Conservation (phyloP, 1,140 invertebrate species). For the Vanessa atalanta region DNA sequence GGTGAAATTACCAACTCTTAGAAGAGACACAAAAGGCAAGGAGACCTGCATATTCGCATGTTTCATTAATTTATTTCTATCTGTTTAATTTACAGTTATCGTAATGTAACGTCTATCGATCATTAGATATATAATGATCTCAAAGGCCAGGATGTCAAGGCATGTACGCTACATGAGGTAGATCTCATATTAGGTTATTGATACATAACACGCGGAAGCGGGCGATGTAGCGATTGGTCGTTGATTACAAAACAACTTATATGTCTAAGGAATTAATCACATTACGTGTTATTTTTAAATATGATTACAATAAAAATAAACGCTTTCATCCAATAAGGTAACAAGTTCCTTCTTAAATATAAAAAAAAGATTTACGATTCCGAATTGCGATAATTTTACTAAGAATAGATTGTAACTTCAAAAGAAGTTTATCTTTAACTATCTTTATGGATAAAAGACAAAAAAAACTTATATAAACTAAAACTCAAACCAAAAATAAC, state of each 20-base stretch:
- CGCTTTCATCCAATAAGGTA: too few relatives aligned
- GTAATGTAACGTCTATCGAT: conserved; percentile 32
- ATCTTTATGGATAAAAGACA: too few relatives aligned
- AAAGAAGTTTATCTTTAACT: too few relatives aligned
- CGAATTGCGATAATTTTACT: too few relatives aligned
- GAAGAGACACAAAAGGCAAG: neutral
- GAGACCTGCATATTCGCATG: neutral
- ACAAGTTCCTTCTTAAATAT: too few relatives aligned
- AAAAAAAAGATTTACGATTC: too few relatives aligned
- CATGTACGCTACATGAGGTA: conserved; percentile 18
- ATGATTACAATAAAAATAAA: too few relatives aligned
- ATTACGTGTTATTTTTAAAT: too few relatives aligned
- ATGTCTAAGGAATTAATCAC: too few relatives aligned
- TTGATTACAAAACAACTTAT: too few relatives aligned
- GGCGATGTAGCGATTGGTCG: neutral
- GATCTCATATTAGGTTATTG: conserved; percentile 1
- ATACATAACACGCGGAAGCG: conserved; percentile 3
- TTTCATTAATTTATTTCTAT: conserved; percentile 16
- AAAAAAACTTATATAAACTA: too few relatives aligned
- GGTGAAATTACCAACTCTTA: neutral
- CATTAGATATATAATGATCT: conserved; percentile 35
- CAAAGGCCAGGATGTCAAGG: conserved; percentile 29
- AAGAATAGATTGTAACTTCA: too few relatives aligned
- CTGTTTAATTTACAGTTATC: conserved; percentile 31
- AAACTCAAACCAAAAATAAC: neutral